Evolutionary conservation across 1,140 invertebrate genomes (phyloP), one percentile per base, ranked within the genome.

Genomic region (Cheumatopsyche charites): DNA sequence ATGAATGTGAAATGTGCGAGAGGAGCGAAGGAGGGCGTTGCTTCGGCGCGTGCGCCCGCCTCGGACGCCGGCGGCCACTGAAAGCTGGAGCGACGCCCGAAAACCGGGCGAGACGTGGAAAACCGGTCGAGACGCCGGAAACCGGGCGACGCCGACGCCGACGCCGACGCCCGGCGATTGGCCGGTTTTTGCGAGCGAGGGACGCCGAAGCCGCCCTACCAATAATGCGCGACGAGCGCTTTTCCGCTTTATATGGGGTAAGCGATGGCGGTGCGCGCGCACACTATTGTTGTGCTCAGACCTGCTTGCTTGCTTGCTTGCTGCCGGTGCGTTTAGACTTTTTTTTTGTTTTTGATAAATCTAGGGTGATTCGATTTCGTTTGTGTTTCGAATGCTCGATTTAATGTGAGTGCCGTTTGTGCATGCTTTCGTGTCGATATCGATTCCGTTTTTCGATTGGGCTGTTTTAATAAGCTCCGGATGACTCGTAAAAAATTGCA

Each of bases 61-160:
- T 42, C 43, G 3, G 21, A 47, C n/a, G 43, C 63, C 63, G 63
- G 63, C 63, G 17, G 42, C 63, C 17, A 66, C 63, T 66, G 63
- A 47, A 23, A 66, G 63, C 42, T 66, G 36, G 23, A 66, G 41
- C 63, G 42, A 47, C 43, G 63, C 63, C 42, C 62, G 29, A 62
- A 62, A 41, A 13, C 58, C 62, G n/a, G 62, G 36, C 62, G 62
- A 15, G n/a, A n/a, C n/a, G n/a, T n/a, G n/a, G n/a, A n/a, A n/a
- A n/a, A n/a, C n/a, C n/a, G n/a, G n/a, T n/a, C n/a, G n/a, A n/a
- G n/a, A n/a, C n/a, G 29, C 29, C 3, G 29, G 9, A 36, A 36
- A 36, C 29, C 29, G 29, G 29, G 29, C 29, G 29, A 36, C 29
- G 17, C 13, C 63, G 63, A 47, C 63, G 63, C 63, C 29, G 29